phyloP scores from a whole-genome alignment of 2,113 vertebrate species.

The Rutilus rutilus region DNA sequence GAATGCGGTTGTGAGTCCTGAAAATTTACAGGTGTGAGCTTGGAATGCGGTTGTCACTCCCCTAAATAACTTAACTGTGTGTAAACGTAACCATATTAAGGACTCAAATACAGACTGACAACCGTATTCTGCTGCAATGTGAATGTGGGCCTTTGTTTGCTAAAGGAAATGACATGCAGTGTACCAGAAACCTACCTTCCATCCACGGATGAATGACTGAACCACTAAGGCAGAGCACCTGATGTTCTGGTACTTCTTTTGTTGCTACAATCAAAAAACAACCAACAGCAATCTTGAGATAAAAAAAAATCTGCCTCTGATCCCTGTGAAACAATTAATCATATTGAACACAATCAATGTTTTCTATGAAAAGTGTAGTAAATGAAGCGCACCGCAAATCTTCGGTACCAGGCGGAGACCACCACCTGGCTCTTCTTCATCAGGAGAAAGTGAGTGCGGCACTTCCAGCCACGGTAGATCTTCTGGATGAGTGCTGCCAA shows the following conservation, averaged over 20 bases:
- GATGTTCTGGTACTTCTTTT: conserved; percentile 87
- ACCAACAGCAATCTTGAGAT: neutral
- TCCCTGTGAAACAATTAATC: neutral
- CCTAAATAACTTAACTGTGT: too few species aligned
- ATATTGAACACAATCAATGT: neutral
- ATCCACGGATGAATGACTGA: conserved; percentile 94
- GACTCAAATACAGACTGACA: too few species aligned
- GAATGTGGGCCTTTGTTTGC: neutral
- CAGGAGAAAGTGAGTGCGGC: conserved; percentile 86
- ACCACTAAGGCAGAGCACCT: conserved; percentile 86
- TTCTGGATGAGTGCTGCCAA: conserved; percentile 94
- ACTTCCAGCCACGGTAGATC: conserved; percentile 96
- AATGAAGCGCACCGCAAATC: conserved; percentile 82
- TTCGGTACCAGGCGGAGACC: conserved; percentile 90
- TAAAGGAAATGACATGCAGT: neutral
- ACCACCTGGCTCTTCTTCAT: conserved; percentile 92
- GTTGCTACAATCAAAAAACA: conserved; percentile 82
- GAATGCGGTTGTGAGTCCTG: too few species aligned
- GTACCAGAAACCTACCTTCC: conserved; percentile 85
- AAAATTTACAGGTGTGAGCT: too few species aligned
- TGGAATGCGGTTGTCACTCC: too few species aligned
- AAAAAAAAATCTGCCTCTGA: neutral
- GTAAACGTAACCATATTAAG: too few species aligned
- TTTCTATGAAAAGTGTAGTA: neutral
- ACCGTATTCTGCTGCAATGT: too few species aligned